Evolutionary conservation across 2,888 invertebrate species (phyloP).

Genomic region (Diplolepis rosae): DNA sequence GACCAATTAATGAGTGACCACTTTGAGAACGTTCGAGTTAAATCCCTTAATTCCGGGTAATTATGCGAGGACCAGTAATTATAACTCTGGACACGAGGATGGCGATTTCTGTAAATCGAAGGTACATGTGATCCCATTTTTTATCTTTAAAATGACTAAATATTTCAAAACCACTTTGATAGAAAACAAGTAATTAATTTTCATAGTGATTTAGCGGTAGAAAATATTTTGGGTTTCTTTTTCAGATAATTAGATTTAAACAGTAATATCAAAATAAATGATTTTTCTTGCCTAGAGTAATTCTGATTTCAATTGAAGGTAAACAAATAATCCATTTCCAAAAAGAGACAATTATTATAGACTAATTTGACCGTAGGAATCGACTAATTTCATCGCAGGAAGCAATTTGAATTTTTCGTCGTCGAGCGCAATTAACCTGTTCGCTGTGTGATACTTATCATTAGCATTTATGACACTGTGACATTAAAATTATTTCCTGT

Average conservation of each 20-base stretch:
- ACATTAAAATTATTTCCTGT: conserved; percentile 29
- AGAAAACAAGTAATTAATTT: neutral
- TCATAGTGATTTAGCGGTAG: no score
- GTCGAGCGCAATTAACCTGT: conserved; percentile 22
- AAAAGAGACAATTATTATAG: neutral
- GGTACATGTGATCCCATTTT: neutral
- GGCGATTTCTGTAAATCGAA: conserved; percentile 12
- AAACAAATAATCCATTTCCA: neutral
- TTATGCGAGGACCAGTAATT: conserved; percentile 60
- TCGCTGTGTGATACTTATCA: conserved; percentile 27
- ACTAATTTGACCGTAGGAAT: conserved; percentile 28
- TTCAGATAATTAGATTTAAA: no score
- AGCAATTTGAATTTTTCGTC: conserved; percentile 32
- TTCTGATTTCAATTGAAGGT: no score
- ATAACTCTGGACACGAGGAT: conserved; percentile 22
- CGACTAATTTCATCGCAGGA: conserved; percentile 38
- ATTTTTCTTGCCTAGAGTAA: conserved; percentile 8
- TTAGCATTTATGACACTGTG: conserved; percentile 20
- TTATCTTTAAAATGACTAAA: no score
- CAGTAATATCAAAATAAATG: no score
- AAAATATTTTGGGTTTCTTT: no score
- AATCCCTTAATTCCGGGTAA: conserved; percentile 65
- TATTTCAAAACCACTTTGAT: no score
- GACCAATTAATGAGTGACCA: conserved; percentile 62
- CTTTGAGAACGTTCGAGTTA: conserved; percentile 49